phyloP scores from a whole-genome alignment of 2,797 vertebrate species.

The Podargus strigoides region DNA sequence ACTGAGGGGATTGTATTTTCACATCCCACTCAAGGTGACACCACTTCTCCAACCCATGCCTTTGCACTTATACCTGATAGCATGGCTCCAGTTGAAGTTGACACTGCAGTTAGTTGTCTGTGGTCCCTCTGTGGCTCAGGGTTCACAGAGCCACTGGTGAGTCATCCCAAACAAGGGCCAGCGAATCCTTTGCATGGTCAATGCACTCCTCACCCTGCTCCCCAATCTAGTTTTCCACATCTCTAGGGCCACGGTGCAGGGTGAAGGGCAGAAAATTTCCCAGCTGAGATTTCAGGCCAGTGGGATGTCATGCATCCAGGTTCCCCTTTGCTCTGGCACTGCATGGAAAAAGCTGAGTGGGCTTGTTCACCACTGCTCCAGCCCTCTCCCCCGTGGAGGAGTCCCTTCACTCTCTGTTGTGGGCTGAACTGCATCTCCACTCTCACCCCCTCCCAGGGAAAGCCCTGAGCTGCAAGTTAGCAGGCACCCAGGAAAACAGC shows the following conservation, averaged over 20 bases:
- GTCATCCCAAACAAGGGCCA: neutral
- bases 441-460: neutral
- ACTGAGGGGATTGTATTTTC: too few relatives aligned
- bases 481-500: neutral
- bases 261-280: neutral
- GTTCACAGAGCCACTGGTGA: neutral
- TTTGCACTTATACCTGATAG: too few relatives aligned
- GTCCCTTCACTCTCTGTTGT: neutral
- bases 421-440: neutral
- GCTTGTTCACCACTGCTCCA: neutral
- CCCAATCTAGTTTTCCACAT: neutral
- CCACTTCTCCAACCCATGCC: too few relatives aligned
- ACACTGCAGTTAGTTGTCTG: too few relatives aligned
- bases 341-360: neutral
- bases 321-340: neutral
- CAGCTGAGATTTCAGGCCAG: neutral
- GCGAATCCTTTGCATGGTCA: neutral
- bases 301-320: fast-evolving
- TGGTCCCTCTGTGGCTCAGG: too few relatives aligned
- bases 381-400: neutral
- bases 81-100: too few relatives aligned
- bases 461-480: neutral
- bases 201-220: neutral
- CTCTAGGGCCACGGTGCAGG: neutral
- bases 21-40: too few relatives aligned